Percentiles rank a stretch among this genome's conserved stretches.
Evolutionary conservation across 2,797 vertebrate species (phyloP).

Genomic region (Cyclura pinguis): DNA sequence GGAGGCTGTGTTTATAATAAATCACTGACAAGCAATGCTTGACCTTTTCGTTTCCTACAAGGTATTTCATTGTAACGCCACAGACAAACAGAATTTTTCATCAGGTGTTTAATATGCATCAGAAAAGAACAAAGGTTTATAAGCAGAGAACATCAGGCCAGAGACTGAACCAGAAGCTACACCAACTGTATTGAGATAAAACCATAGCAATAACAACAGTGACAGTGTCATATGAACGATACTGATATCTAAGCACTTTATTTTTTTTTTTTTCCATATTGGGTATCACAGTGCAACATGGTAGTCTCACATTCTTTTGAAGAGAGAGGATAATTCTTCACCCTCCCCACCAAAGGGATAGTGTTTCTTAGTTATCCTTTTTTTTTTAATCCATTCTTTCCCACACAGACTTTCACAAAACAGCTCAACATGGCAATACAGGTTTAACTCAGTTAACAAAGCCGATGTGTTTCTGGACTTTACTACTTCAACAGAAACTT

Average conservation of each 20-base stretch:
- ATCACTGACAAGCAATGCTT: slow-evolving; percentile 73
- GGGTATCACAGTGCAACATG: slow-evolving; percentile 41
- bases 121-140: slow-evolving; percentile 75
- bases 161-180: slow-evolving; percentile 54
- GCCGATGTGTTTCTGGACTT: too few relatives aligned
- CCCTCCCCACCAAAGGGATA: background rate
- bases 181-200: slow-evolving; percentile 53
- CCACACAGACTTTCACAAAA: too few relatives aligned
- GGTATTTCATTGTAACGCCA: slow-evolving; percentile 77
- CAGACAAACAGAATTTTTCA: slow-evolving; percentile 78
- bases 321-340: too few relatives aligned
- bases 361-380: background rate
- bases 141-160: slow-evolving; percentile 59
- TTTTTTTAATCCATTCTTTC: too few relatives aligned
- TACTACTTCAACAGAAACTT: too few relatives aligned
- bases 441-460: too few relatives aligned
- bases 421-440: too few relatives aligned
- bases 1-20: slow-evolving; percentile 73
- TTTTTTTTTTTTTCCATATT: slow-evolving; percentile 38
- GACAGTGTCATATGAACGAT: slow-evolving; percentile 40
- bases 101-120: slow-evolving; percentile 75
- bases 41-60: slow-evolving; percentile 78
- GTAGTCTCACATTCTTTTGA: background rate
- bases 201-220: slow-evolving; percentile 16
- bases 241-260: slow-evolving; percentile 32